Evolutionary conservation across 2,888 invertebrate species (phyloP).

Genomic region (Drosophila yooni): DNA sequence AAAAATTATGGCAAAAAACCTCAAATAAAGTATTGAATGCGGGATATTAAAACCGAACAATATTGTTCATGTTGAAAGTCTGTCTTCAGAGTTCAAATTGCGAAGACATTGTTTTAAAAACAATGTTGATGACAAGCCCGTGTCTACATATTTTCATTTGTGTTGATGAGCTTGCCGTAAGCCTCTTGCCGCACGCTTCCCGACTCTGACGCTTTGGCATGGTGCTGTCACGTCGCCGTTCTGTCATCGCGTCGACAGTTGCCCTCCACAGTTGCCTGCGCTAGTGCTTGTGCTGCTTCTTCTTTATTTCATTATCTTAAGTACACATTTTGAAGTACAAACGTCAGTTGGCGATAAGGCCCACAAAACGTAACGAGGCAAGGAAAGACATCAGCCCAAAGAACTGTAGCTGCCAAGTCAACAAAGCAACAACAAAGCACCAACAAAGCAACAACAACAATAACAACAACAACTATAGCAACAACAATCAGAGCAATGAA

Average conservation of each 20-base stretch:
- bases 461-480: conserved; percentile 28
- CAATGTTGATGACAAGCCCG: conserved; percentile 46
- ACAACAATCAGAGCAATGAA: conserved; percentile 55
- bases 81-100: conserved; percentile 32
- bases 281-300: conserved; percentile 28
- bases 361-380: conserved; percentile 53
- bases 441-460: conserved; percentile 28
- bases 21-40: neutral
- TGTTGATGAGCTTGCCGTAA: conserved; percentile 27
- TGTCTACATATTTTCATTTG: conserved; percentile 50
- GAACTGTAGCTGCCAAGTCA: conserved; percentile 59
- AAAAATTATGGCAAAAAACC: neutral
- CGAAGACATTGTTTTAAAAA: conserved; percentile 21
- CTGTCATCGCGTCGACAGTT: conserved; percentile 36
- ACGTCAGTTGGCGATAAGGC: conserved; percentile 78
- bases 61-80: conserved; percentile 36
- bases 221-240: conserved; percentile 30
- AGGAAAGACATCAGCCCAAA: conserved; percentile 55
- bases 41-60: conserved; percentile 11
- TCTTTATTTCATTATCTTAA: conserved; percentile 74
- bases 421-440: conserved; percentile 40
- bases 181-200: conserved; percentile 30
- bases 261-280: conserved; percentile 11
- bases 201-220: conserved; percentile 21
- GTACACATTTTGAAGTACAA: conserved; percentile 81